phyloP scores from a whole-genome alignment of 92 coral and sea anemone species.

The Porites cylindrica region DNA sequence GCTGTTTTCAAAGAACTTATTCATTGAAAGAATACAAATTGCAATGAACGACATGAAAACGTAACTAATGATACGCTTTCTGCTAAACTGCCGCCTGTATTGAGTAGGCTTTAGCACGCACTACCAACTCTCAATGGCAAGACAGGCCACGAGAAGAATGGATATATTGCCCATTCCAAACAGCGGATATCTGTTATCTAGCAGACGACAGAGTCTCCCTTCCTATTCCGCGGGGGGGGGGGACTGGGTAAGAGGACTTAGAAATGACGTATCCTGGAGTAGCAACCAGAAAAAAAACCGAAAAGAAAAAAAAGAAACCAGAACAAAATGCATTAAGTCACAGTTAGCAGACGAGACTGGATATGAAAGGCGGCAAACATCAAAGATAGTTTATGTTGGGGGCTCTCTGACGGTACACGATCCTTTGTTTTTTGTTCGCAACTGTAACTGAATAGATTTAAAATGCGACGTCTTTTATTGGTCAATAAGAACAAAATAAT shows the following conservation, averaged over 20 bases:
- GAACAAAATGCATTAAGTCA: neutral
- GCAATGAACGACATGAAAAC: slow-evolving; percentile 13
- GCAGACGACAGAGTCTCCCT: slow-evolving; percentile 65
- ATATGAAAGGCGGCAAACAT: too few relatives aligned
- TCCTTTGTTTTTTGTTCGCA: too few relatives aligned
- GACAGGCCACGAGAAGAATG: slow-evolving; percentile 58
- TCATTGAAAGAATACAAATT: slow-evolving; percentile 47
- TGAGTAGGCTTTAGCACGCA: slow-evolving; percentile 56
- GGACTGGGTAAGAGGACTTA: slow-evolving; percentile 38
- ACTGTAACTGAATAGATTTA: too few relatives aligned
- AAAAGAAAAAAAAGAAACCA: neutral
- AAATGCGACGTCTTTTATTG: too few relatives aligned
- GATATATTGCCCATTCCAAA: slow-evolving; percentile 70
- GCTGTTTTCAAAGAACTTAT: slow-evolving; percentile 41
- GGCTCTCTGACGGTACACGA: too few relatives aligned
- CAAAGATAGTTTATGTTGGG: too few relatives aligned
- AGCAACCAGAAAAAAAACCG: slow-evolving; percentile 44
- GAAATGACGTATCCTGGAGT: slow-evolving; percentile 45
- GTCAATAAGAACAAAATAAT: too few relatives aligned
- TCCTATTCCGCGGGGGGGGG: slow-evolving; percentile 17
- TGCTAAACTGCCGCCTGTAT: slow-evolving; percentile 50
- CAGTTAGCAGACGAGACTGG: neutral
- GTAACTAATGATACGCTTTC: slow-evolving; percentile 31
- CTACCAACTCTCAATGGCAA: slow-evolving; percentile 69
- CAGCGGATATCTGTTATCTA: slow-evolving; percentile 55